A percentile compares a stretch with the other conserved stretches of the same genome.
phyloP scores from a whole-genome alignment of 2,113 vertebrate species.

The human (Homo sapiens) region GRCh38 chr14:23048001-23048500 shows the following conservation, averaged over 20 bases:
- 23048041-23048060: constrained; percentile 86
- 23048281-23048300: constrained; percentile 76
- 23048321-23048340: constrained; percentile 89
- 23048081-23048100: constrained; percentile 84
- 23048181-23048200: constrained; percentile 91
- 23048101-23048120: constrained; percentile 92
- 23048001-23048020: constrained; percentile 91
- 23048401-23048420: constrained; percentile 94
- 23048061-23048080: constrained; percentile 27
- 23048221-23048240: constrained; percentile 85
- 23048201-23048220: constrained; percentile 89
- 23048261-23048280: constrained; percentile 83
- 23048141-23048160: constrained; percentile 93
- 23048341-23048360: constrained; percentile 96
- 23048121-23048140: constrained; percentile 92
- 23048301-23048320: constrained; percentile 33
- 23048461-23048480: constrained; percentile 85
- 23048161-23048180: constrained; percentile 93
- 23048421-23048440: constrained; percentile 89
- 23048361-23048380: constrained; percentile 92
- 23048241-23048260: constrained; percentile 79
- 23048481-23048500: constrained; percentile 75
- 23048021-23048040: constrained; percentile 91
- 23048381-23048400: constrained; percentile 95
- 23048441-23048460: constrained; percentile 91